Evolutionary conservation across 2,797 vertebrate genomes (phyloP).

Genomic region (Coilia nasus): DNA sequence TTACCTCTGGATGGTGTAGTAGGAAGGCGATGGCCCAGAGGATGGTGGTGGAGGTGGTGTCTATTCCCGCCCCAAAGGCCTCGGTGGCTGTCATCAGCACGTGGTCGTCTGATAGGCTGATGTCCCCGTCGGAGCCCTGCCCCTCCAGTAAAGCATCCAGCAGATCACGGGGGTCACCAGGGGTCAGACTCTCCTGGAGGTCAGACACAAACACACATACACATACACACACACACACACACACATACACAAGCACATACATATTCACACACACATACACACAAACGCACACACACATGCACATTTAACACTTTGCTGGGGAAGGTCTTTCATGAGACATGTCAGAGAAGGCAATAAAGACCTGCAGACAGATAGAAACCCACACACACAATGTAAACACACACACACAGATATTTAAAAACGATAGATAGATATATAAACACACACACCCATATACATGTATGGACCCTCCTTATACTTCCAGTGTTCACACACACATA

Average conservation of each 20-base stretch:
- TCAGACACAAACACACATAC: not conserved
- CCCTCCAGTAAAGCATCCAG: slow-evolving; percentile 77
- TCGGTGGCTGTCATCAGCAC: slow-evolving; percentile 79
- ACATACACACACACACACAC: slow-evolving; percentile 4
- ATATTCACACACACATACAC: not conserved
- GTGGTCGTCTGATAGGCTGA: slow-evolving; percentile 74
- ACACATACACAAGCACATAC: not conserved
- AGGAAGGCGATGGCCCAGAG: slow-evolving; percentile 78
- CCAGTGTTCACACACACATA: too few species aligned
- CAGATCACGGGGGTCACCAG: slow-evolving; percentile 71
- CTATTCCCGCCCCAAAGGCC: slow-evolving; percentile 79
- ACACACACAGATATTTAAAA: too few species aligned
- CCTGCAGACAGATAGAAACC: too few species aligned
- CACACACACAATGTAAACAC: too few species aligned
- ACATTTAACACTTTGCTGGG: too few species aligned
- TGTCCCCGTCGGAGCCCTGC: slow-evolving; percentile 44
- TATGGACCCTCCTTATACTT: too few species aligned
- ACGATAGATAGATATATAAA: too few species aligned
- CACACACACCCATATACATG: too few species aligned
- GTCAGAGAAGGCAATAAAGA: too few species aligned
- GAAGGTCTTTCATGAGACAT: too few species aligned
- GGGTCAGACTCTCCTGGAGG: slow-evolving; percentile 60
- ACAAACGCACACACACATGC: not conserved
- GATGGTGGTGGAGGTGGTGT: slow-evolving; percentile 78
- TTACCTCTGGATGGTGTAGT: slow-evolving; percentile 72